phyloP scores from a whole-genome alignment of 1,140 invertebrate genomes.

The Calephelis virginiensis region DNA sequence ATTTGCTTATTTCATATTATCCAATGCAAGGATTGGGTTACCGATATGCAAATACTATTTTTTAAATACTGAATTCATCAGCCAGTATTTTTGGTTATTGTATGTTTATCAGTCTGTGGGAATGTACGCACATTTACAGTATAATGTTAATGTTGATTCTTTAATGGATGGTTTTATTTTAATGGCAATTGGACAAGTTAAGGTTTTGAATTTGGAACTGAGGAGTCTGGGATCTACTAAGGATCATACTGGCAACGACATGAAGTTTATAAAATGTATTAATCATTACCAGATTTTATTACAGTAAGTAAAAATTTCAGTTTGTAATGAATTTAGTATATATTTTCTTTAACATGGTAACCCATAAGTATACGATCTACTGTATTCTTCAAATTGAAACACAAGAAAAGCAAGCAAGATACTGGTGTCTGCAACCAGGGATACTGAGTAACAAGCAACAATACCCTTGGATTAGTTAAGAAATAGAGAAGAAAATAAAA shows the following conservation, averaged over 20 bases:
- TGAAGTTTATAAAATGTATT: slow-evolving; percentile 32
- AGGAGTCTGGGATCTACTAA: slow-evolving; percentile 34
- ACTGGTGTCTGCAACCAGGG: too few species aligned
- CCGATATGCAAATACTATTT: slow-evolving; percentile 63
- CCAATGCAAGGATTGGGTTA: slow-evolving; percentile 37
- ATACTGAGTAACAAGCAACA: too few species aligned
- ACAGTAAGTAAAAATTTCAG: slow-evolving; percentile 35
- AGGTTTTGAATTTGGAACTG: slow-evolving; percentile 41
- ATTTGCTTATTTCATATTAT: slow-evolving; percentile 38
- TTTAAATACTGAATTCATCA: slow-evolving; percentile 37
- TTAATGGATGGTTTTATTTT: slow-evolving; percentile 52
- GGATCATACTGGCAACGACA: slow-evolving; percentile 19
- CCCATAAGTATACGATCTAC: too few species aligned
- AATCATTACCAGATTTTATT: slow-evolving; percentile 48
- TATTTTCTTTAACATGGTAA: too few species aligned
- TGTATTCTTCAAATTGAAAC: too few species aligned
- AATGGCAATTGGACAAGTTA: slow-evolving; percentile 47
- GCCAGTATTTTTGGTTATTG: slow-evolving; percentile 44
- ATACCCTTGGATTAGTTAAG: too few species aligned
- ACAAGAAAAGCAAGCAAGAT: too few species aligned
- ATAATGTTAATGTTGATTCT: slow-evolving; percentile 53
- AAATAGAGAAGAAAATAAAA: too few species aligned
- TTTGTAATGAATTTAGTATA: too few species aligned
- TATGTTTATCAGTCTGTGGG: slow-evolving; percentile 52
- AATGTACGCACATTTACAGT: slow-evolving; percentile 57